These are phyloP conservation scores for Coptodon rendalli DNA, from an alignment of 2,113 vertebrate species.

Conservation along the genomic window DNA sequence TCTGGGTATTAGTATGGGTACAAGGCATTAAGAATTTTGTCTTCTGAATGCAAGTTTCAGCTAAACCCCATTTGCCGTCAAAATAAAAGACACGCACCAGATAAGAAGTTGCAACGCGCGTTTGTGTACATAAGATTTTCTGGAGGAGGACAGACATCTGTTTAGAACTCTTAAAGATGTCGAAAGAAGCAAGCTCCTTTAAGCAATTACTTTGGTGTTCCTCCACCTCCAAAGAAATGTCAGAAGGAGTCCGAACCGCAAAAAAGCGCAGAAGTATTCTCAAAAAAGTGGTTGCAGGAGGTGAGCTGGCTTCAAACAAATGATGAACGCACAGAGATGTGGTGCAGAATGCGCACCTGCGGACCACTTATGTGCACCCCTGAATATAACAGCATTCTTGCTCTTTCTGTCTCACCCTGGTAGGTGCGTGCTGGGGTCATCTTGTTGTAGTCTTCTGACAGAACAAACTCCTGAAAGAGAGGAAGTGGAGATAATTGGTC, in stretches of 20 bases:
- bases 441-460: conserved; percentile 98
- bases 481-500: background rate
- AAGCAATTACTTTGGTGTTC: background rate
- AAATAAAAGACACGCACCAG: rapidly evolving
- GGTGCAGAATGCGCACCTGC: rapidly evolving
- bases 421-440: conserved; percentile 87
- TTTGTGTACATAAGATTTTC: background rate
- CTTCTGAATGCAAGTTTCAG: background rate
- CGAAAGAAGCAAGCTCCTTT: background rate
- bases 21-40: background rate
- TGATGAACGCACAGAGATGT: background rate
- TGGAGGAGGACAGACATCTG: background rate
- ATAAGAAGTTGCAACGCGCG: background rate
- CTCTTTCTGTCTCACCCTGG: conserved; percentile 79
- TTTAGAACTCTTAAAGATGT: background rate
- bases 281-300: background rate
- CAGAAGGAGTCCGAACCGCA: too few relatives aligned
- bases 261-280: background rate
- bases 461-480: conserved; percentile 85
- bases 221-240: background rate
- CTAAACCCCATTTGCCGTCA: background rate
- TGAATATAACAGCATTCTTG: background rate
- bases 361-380: background rate
- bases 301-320: background rate
- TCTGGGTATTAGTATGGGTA: background rate